Base-by-base conservation (phyloP, 2,797 vertebrate species). In the Chromis chromis region DNA sequence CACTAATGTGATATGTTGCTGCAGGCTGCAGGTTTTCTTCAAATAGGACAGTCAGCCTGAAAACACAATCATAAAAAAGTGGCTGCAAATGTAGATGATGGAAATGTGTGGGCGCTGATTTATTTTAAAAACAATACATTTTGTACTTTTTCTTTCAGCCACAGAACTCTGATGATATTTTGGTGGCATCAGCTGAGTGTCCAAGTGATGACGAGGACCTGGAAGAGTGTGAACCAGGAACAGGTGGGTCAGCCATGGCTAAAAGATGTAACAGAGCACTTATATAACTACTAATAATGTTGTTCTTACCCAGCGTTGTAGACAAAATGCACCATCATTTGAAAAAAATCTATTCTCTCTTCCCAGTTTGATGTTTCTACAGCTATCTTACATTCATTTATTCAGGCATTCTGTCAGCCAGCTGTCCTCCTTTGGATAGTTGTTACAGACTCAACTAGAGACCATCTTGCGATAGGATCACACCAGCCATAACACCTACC, bases 181-280 rank as follows among this genome's bases (percentile, higher is more conserved):
- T 98, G 87, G 97, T 98, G 86, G 96, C 97, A 1, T 98, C 97
- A 0, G 97, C 97, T 0, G 97, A 98, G 93, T 98, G 97, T 88
- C 97, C 97, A 6, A 98, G 96, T 10, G 97, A 98, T 33, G 97
- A 98, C 9, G 97, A 98, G 82, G 97, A 98, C 92, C 92, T 98
- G 84, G 96, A 98, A 88, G 97, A 98, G 91, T 98, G 97, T 86
- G 97, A 98, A 72, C 97, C 97, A 2, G 97, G 96, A 92, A 97
- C 97, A 93, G 97, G 97, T 98, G 96, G 94, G 97, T 95, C 77
- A 84, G 24, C 49, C 52, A 1, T 44, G 59, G 27, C 39, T 11
- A 28, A 68, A 71, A 12, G 16, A 64, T 14, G 16, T 48, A 48
- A 25, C 25, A 44, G 25, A 28, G 50, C 33, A 60, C 17, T 68